Evolutionary conservation across 2,888 invertebrate genomes (phyloP).

Genomic region (Lepetodrilus schrolli): DNA sequence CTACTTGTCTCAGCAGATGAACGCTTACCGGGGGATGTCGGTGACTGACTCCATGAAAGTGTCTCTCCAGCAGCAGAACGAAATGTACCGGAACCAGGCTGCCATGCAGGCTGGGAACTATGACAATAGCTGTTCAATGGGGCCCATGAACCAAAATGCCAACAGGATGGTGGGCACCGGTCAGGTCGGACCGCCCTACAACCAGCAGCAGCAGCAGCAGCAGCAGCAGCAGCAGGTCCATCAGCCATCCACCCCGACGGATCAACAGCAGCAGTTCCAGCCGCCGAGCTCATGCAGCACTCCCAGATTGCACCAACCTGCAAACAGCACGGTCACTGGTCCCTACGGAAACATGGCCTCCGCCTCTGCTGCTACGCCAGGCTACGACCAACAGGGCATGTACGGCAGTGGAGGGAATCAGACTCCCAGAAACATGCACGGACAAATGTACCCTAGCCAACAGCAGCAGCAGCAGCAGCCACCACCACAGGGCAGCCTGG

Average conservation of each 20-base stretch:
- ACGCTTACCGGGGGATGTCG: conserved; percentile 22
- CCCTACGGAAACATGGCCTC: conserved; percentile 13
- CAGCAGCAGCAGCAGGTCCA: neutral
- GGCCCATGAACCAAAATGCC: conserved; percentile 27
- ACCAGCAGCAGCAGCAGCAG: conserved; percentile 4
- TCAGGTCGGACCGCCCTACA: conserved; percentile 10
- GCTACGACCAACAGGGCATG: neutral
- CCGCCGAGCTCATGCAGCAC: conserved; percentile 12
- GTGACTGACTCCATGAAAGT: conserved; percentile 28
- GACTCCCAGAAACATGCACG: conserved; percentile 20
- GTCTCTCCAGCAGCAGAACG: conserved; percentile 21
- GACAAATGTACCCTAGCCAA: conserved; percentile 35
- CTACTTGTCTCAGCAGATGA: conserved; percentile 17
- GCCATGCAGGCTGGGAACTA: conserved; percentile 14
- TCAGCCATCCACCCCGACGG: conserved; percentile 27
- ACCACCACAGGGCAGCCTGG: neutral
- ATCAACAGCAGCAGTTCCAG: conserved; percentile 26
- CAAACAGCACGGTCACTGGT: conserved; percentile 17
- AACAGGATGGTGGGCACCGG: conserved; percentile 24
- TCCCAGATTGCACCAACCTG: neutral
- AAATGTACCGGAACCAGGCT: conserved; percentile 8
- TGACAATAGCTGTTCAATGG: conserved; percentile 31
- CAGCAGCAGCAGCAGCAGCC: neutral
- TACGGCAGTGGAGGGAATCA: neutral
- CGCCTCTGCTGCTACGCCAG: neutral